Evolutionary conservation across 2,888 invertebrate genomes (phyloP).

Genomic region (Himalopsyche japonica): DNA sequence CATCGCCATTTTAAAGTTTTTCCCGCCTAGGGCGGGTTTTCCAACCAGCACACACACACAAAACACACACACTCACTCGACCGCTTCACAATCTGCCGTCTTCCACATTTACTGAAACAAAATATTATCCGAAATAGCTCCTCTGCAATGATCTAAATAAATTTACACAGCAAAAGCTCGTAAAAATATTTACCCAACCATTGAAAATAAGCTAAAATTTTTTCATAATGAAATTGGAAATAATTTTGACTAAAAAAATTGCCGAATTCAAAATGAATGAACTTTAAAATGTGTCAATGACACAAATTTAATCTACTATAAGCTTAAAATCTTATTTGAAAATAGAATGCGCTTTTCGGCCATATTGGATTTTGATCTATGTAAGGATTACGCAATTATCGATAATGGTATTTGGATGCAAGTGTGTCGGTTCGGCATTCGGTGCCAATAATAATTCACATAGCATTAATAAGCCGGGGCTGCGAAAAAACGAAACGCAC

Average conservation of each 20-base stretch:
- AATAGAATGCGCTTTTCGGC: constrained; percentile 19
- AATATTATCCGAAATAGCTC: constrained; percentile 26
- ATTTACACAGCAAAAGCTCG: background rate
- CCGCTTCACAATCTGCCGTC: constrained; percentile 54
- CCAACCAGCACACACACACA: constrained; percentile 52
- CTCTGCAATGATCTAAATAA: constrained; percentile 17
- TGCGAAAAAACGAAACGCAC: constrained; percentile 47
- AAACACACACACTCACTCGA: constrained; percentile 60
- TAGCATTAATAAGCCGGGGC: background rate
- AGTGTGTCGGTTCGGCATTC: constrained; percentile 12
- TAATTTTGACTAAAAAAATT: background rate
- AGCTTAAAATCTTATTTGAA: background rate
- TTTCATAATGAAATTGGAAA: background rate
- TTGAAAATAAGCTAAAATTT: background rate
- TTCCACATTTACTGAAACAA: constrained; percentile 51
- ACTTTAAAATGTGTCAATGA: background rate
- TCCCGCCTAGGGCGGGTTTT: constrained; percentile 51
- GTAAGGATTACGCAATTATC: constrained; percentile 31
- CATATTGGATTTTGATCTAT: constrained; percentile 18
- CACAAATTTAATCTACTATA: background rate
- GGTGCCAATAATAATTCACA: constrained; percentile 20
- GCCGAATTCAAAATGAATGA: background rate
- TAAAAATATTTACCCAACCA: constrained; percentile 4
- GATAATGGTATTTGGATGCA: constrained; percentile 15
- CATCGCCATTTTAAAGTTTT: constrained; percentile 50